phyloP scores from a whole-genome alignment of 2,888 invertebrate genomes.

The Nebria salina region DNA sequence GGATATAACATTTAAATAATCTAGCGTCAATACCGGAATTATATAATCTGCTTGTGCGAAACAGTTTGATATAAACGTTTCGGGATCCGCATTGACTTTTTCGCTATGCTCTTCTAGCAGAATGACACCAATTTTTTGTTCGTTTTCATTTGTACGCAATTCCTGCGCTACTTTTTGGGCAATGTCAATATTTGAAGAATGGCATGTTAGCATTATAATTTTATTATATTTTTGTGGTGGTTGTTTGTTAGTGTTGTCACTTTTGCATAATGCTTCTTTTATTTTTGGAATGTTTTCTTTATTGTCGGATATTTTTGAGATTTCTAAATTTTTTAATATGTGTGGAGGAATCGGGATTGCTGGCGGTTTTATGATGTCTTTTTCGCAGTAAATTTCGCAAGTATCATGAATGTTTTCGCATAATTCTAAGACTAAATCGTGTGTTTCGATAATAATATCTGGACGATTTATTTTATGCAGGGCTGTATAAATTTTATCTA shows the following conservation, averaged over 20 bases:
- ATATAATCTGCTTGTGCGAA: constrained; percentile 47
- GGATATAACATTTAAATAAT: constrained; percentile 46
- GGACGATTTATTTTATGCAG: constrained; percentile 45
- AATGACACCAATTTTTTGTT: constrained; percentile 45
- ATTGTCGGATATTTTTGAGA: background rate
- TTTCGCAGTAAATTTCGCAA: background rate
- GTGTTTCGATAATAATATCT: constrained; percentile 45
- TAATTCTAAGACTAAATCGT: constrained; percentile 27
- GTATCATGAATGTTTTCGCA: constrained; percentile 22
- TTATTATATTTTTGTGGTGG: constrained; percentile 26
- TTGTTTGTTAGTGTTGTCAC: background rate
- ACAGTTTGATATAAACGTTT: constrained; percentile 46
- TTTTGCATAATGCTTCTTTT: background rate
- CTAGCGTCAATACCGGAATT: constrained; percentile 47
- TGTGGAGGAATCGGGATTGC: constrained; percentile 10
- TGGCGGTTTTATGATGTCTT: constrained; percentile 23
- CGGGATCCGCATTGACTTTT: constrained; percentile 40
- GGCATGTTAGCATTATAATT: constrained; percentile 48
- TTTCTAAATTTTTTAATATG: constrained; percentile 26
- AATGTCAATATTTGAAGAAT: constrained; percentile 28
- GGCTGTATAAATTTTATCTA: constrained; percentile 44
- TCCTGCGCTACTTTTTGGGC: constrained; percentile 33
- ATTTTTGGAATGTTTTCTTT: background rate
- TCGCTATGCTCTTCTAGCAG: constrained; percentile 45
- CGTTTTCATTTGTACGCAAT: constrained; percentile 40